These are phyloP conservation scores for Danaus plexippus DNA, from an alignment of 1,140 invertebrate genomes.

Conservation along the genomic window DNA sequence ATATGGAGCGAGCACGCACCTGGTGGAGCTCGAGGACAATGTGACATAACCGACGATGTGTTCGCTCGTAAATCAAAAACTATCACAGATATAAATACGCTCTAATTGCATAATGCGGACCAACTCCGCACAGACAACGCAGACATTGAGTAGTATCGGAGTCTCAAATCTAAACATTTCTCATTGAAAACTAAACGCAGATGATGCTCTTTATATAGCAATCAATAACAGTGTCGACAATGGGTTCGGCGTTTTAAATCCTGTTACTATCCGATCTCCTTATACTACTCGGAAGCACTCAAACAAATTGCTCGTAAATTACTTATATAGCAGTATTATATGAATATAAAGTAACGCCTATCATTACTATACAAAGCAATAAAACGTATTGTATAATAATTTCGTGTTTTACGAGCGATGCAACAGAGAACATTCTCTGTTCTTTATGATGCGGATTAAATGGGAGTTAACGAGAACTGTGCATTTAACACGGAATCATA, in stretches of 20 bases:
- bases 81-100: slow-evolving; percentile 49
- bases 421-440: slow-evolving; percentile 1
- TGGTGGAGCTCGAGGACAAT: slow-evolving; percentile 33
- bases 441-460: no score
- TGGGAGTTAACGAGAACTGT: no score
- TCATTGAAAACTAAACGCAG: slow-evolving; percentile 42
- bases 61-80: slow-evolving; percentile 40
- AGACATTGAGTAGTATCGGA: slow-evolving; percentile 3
- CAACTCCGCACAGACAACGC: slow-evolving; percentile 21
- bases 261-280: slow-evolving; percentile 26
- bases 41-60: slow-evolving; percentile 30
- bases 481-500: neutral
- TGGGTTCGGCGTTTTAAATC: slow-evolving; percentile 21
- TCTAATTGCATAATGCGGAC: slow-evolving; percentile 51
- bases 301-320: slow-evolving; percentile 61
- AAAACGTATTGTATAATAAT: slow-evolving; percentile 14
- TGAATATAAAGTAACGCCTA: slow-evolving; percentile 24
- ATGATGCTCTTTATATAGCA: slow-evolving; percentile 54
- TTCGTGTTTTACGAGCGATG: neutral
- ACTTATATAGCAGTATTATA: slow-evolving; percentile 41
- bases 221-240: slow-evolving; percentile 39
- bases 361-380: slow-evolving; percentile 25
- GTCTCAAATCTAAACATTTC: slow-evolving; percentile 19
- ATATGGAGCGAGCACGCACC: slow-evolving; percentile 47
- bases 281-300: slow-evolving; percentile 30